These are phyloP conservation scores for Rhipidura dahli DNA, from an alignment of 2,113 vertebrate genomes.

Conservation along the genomic window DNA sequence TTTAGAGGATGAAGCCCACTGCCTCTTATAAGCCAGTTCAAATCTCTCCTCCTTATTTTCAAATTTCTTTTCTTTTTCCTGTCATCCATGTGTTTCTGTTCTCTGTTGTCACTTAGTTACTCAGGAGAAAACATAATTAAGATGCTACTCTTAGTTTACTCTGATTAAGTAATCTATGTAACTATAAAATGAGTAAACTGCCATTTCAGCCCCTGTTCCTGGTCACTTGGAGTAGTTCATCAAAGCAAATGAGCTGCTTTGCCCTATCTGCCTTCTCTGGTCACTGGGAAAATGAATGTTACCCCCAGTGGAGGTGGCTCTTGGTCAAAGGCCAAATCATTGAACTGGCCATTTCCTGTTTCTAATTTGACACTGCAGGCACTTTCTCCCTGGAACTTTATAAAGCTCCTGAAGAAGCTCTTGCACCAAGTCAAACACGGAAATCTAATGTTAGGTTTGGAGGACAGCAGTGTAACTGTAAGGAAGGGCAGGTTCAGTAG, in stretches of 20 bases:
- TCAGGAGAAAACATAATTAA: not conserved
- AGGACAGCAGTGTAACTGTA: not conserved
- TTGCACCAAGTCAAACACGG: not conserved
- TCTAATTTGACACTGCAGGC: not conserved
- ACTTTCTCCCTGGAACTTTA: not conserved
- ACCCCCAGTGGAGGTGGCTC: not conserved
- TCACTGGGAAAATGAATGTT: not conserved
- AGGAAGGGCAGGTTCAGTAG: not conserved
- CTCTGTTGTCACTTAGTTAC: not conserved
- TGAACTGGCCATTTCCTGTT: slow-evolving; percentile 51
- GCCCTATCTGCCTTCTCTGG: not conserved
- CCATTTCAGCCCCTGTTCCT: not conserved
- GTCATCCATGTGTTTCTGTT: not conserved
- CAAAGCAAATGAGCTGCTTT: not conserved
- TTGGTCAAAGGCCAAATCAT: slow-evolving; percentile 31
- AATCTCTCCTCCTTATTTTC: not conserved
- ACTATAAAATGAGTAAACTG: not conserved
- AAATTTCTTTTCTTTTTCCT: not conserved
- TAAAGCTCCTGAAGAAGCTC: not conserved
- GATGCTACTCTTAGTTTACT: not conserved
- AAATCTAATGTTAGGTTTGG: not conserved
- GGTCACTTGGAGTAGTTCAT: not conserved
- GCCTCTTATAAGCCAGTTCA: not conserved
- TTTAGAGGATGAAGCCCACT: not conserved
- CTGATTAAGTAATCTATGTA: not conserved